Percentiles rank a stretch among this genome's conserved stretches.
Evolutionary conservation across 1,140 invertebrate genomes (phyloP).

Genomic region (Grapholita molesta): DNA sequence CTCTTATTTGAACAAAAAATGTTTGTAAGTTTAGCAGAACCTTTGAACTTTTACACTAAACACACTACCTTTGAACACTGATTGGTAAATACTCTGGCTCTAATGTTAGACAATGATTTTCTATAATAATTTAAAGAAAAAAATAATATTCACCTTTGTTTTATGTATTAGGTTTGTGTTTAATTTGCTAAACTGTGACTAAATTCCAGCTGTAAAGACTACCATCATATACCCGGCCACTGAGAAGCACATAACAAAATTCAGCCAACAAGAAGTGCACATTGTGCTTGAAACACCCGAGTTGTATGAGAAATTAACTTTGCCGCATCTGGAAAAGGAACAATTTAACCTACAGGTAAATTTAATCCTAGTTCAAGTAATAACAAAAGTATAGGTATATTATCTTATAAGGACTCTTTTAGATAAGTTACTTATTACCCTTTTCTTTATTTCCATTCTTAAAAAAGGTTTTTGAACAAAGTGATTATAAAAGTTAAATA

Average conservation of each 20-base stretch:
- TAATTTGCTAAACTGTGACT: not conserved
- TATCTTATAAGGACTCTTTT: too few species aligned
- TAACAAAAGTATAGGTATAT: too few species aligned
- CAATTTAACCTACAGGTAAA: constrained; percentile 88
- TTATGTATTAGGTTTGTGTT: too few species aligned
- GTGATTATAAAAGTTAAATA: too few species aligned
- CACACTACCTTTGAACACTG: not conserved
- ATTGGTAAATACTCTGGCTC: not conserved
- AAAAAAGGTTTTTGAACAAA: too few species aligned
- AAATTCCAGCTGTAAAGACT: constrained; percentile 85
- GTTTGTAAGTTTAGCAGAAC: not conserved
- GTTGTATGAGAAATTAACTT: constrained; percentile 88
- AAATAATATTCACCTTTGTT: too few species aligned
- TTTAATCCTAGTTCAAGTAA: not conserved
- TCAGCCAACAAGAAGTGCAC: constrained; percentile 83
- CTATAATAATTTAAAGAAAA: too few species aligned
- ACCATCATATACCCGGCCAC: constrained; percentile 96
- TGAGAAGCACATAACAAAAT: constrained; percentile 94
- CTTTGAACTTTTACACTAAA: not conserved
- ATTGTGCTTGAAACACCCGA: constrained; percentile 92
- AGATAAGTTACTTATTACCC: too few species aligned
- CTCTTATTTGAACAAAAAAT: not conserved
- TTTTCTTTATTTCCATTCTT: too few species aligned
- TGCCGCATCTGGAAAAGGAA: constrained; percentile 85
- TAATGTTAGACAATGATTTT: not conserved